Conservation (phyloP, 1,140 invertebrate genomes). For the Macrobrachium rosenbergii region DNA sequence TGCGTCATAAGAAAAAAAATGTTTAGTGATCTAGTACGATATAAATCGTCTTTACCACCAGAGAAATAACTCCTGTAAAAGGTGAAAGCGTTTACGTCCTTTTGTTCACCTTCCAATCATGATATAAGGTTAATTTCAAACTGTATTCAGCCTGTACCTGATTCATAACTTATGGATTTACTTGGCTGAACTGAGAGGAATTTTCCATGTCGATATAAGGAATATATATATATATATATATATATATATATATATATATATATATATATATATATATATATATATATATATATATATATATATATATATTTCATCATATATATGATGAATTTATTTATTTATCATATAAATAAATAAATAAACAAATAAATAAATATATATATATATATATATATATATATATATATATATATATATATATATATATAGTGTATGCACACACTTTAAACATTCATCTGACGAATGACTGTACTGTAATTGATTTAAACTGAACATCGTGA, state of each 20-base stretch:
- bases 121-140: not conserved
- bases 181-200: not conserved
- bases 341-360: no score
- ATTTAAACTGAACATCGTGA: no score
- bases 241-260: constrained; percentile 41
- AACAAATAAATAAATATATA: constrained; percentile 35
- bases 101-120: not conserved
- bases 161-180: not conserved
- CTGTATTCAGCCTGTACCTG: not conserved
- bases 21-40: no score
- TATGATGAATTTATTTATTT: no score
- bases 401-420: not conserved
- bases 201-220: not conserved
- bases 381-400: constrained; percentile 39
- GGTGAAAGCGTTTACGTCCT: not conserved
- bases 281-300: no score
- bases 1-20: no score
- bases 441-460: no score
- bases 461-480: no score
- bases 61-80: no score
- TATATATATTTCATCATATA: no score
- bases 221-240: constrained; percentile 27
- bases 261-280: constrained; percentile 15
- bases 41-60: no score
- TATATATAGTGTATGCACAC: no score